phyloP scores from a whole-genome alignment of 2,113 vertebrate species.

The Addax nasomaculatus region DNA sequence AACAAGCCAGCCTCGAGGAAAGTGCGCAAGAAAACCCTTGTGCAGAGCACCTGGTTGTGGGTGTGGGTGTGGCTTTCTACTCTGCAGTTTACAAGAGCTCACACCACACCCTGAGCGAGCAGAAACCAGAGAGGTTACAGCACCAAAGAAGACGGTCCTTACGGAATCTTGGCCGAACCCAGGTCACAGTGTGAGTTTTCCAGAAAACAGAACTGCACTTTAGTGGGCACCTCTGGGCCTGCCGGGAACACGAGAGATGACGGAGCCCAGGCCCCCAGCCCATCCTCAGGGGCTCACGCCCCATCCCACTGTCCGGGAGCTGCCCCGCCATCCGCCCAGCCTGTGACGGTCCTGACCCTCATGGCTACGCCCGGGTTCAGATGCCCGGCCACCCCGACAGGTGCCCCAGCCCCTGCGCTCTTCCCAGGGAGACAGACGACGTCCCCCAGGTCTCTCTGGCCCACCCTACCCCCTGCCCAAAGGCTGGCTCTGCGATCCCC shows the following conservation, averaged over 20 bases:
- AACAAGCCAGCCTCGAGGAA: background rate
- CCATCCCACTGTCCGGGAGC: fast-evolving
- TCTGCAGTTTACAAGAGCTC: background rate
- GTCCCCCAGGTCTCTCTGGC: fast-evolving
- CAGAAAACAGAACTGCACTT: background rate
- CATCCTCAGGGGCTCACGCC: background rate
- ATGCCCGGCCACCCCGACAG: background rate
- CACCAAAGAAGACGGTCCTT: fast-evolving
- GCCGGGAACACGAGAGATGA: background rate
- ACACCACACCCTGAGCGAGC: too few relatives aligned
- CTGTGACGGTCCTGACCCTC: background rate
- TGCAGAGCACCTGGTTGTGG: background rate
- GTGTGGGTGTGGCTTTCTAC: too few relatives aligned
- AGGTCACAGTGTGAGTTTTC: fast-evolving
- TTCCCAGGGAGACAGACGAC: background rate
- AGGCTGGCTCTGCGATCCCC: background rate
- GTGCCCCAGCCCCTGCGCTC: background rate
- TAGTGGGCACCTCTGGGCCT: background rate
- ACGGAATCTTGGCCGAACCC: fast-evolving
- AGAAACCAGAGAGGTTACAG: background rate
- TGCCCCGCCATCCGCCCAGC: background rate
- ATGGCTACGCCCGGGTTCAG: fast-evolving
- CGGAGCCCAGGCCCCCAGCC: background rate
- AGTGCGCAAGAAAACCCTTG: background rate
- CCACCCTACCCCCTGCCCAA: background rate